Evolutionary conservation across 2,888 invertebrate genomes (phyloP).

Genomic region (Syritta pipiens): DNA sequence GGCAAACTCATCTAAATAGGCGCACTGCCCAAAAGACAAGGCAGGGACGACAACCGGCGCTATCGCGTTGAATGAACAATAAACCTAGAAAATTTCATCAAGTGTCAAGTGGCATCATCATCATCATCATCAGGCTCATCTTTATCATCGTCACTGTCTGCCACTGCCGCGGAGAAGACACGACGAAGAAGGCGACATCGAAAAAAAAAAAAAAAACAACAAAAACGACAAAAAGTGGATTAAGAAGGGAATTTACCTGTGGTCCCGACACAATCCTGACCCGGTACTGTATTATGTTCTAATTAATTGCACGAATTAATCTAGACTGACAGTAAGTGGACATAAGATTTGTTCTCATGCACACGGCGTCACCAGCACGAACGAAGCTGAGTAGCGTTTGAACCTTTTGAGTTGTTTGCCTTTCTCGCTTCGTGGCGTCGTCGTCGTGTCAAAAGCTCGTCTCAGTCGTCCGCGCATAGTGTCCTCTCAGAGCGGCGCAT

Average conservation of each 20-base stretch:
- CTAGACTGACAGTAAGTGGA: conserved; percentile 69
- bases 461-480: conserved; percentile 44
- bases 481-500: conserved; percentile 55
- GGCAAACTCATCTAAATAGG: conserved; percentile 19
- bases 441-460: conserved; percentile 53
- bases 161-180: background rate
- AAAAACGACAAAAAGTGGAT: conserved; percentile 36
- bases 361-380: too few species aligned
- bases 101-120: conserved; percentile 65
- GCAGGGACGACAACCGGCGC: conserved; percentile 48
- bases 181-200: conserved; percentile 18
- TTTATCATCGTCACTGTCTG: conserved; percentile 46
- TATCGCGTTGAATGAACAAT: conserved; percentile 46
- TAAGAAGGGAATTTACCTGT: conserved; percentile 68
- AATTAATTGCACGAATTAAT: conserved; percentile 69
- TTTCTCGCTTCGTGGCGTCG: background rate
- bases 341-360: conserved; percentile 68
- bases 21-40: background rate
- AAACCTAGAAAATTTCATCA: conserved; percentile 61
- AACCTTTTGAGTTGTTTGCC: conserved; percentile 22
- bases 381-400: conserved; percentile 39
- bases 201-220: conserved; percentile 7
- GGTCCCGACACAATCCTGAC: conserved; percentile 21
- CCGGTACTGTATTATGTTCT: conserved; percentile 63
- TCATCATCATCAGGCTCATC: conserved; percentile 42